Percentiles rank a stretch among this genome's conserved stretches.
Conservation (phyloP, 2,113 vertebrate species). For the Salminus brasiliensis region DNA sequence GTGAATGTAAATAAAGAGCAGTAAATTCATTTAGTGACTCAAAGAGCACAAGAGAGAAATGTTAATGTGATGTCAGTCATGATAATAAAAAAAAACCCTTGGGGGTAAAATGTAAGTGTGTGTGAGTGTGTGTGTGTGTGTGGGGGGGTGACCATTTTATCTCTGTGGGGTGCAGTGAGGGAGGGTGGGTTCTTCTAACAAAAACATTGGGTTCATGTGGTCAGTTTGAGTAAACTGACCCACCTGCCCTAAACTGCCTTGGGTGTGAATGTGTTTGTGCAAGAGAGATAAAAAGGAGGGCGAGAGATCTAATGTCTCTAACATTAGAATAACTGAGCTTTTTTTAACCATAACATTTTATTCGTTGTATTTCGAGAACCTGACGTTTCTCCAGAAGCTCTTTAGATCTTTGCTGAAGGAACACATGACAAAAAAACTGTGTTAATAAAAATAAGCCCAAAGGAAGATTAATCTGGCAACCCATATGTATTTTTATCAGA, state of each 20-base stretch:
- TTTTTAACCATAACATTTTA: too few relatives aligned
- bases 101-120: background rate
- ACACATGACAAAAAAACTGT: too few relatives aligned
- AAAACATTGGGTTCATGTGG: conserved; percentile 20
- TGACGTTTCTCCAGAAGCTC: too few relatives aligned
- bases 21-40: background rate
- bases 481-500: too few relatives aligned
- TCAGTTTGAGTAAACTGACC: background rate
- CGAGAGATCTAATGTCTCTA: too few relatives aligned
- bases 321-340: too few relatives aligned
- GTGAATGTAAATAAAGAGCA: background rate
- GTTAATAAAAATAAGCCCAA: too few relatives aligned
- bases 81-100: background rate
- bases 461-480: too few relatives aligned
- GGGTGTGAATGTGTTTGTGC: conserved; percentile 4
- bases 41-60: background rate
- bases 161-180: conserved; percentile 8
- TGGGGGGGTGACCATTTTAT: background rate
- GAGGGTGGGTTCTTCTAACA: conserved; percentile 10
- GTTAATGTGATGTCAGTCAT: background rate
- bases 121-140: background rate
- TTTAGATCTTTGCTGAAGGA: too few relatives aligned
- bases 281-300: background rate
- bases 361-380: too few relatives aligned
- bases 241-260: background rate